Evolutionary conservation across 2,113 vertebrate genomes (phyloP).

Genomic region (Pionites leucogaster): DNA sequence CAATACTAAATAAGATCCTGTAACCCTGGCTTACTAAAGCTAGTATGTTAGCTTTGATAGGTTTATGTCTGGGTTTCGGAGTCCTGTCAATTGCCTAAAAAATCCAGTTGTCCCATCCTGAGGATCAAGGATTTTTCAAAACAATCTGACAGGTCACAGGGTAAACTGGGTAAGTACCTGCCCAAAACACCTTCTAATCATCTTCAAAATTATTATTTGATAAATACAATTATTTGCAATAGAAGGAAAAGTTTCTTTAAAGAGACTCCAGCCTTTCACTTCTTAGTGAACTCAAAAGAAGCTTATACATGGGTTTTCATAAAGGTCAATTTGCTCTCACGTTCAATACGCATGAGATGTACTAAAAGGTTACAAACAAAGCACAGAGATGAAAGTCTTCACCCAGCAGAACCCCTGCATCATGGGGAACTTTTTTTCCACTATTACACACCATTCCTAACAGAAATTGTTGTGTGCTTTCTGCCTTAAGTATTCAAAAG

Average conservation of each 20-base stretch:
- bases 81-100: background rate
- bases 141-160: background rate
- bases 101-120: background rate
- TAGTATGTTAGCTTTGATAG: background rate
- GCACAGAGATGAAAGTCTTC: accelerated
- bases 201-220: background rate
- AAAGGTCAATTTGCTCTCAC: background rate
- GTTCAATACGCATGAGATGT: background rate
- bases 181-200: background rate
- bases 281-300: background rate
- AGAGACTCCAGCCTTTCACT: background rate
- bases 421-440: background rate
- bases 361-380: background rate
- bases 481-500: background rate
- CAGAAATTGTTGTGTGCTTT: background rate
- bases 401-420: background rate
- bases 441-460: background rate
- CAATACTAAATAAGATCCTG: accelerated
- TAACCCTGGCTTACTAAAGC: background rate
- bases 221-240: background rate
- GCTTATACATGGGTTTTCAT: background rate
- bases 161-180: background rate
- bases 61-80: background rate
- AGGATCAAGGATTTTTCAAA: background rate
- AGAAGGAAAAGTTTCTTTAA: background rate